Evolutionary conservation across 2,888 invertebrate genomes (phyloP).

Genomic region (Eristalis arbustorum): DNA sequence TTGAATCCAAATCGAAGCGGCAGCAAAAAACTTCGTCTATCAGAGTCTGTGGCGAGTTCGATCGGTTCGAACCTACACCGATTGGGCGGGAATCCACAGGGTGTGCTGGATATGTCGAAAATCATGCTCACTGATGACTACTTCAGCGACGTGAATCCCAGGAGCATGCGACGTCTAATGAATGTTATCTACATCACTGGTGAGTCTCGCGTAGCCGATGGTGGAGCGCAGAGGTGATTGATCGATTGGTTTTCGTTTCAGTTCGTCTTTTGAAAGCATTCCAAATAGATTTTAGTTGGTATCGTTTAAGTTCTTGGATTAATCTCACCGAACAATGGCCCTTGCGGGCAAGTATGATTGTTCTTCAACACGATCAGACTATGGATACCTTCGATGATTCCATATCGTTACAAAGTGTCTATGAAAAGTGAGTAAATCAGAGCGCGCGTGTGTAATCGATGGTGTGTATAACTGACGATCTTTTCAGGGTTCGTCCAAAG

Average conservation of each 20-base stretch:
- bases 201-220: slow-evolving; percentile 75
- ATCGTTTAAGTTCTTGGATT: slow-evolving; percentile 98
- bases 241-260: slow-evolving; percentile 77
- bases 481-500: slow-evolving; percentile 87
- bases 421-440: slow-evolving; percentile 91
- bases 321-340: slow-evolving; percentile 99
- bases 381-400: slow-evolving; percentile 93
- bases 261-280: slow-evolving; percentile 98
- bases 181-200: slow-evolving; percentile 98
- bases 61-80: slow-evolving; percentile 93
- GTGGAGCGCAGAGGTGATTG: neutral
- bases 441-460: neutral
- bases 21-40: slow-evolving; percentile 88
- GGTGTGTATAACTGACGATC: neutral
- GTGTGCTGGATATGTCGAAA: slow-evolving; percentile 83
- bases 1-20: slow-evolving; percentile 81
- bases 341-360: slow-evolving; percentile 97
- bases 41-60: slow-evolving; percentile 94
- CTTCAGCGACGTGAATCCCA: slow-evolving; percentile 98
- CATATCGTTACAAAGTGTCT: slow-evolving; percentile 92
- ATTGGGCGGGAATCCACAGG: slow-evolving; percentile 85
- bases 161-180: slow-evolving; percentile 97
- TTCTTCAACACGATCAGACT: slow-evolving; percentile 94
- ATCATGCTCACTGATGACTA: slow-evolving; percentile 98
- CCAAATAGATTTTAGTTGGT: slow-evolving; percentile 99